Evolutionary conservation across 2,113 vertebrate genomes (phyloP), one percentile per base, ranked within the genome.

Genomic region (Oncorhynchus keta): DNA sequence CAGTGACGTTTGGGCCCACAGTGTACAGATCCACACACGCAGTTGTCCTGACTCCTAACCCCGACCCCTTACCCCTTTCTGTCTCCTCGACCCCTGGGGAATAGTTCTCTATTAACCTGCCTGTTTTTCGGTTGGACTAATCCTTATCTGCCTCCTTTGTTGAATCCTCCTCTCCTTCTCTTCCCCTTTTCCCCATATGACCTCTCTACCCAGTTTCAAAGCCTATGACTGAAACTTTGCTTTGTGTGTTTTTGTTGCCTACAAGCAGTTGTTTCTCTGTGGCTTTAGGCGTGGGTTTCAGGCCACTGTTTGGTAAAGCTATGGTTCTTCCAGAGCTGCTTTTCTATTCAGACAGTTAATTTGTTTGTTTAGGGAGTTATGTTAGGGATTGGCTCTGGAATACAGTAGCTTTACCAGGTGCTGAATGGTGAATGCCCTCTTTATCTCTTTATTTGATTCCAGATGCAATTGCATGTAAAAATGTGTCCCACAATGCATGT

Each of bases 111-210:
- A 64, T 73, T 81, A 67, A 79, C 79, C 75, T 84, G 86, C 90
- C 76, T 88, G 88, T 81, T 76, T 51, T 79, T 86, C 16, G 32
- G 76, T 84, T 82, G 76, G 78, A 88, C 87, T 73, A 73, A 68
- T 81, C 84, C 79, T 85, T 64, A 80, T 83, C 91, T 89, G 87
- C 87, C 86, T 89, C 82, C 85, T 87, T 45, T 45, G 39, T 45
- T 88, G 74, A 83, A 79, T 72, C 73, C 71, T 73, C 72, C 71
- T 79, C 71, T 66, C 68, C 72, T 75, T 48, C 84, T 79, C 68
- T 71, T 68, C 48, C 62, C 70, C 62, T 59, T 71, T 26, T n/a
- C 72, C 30, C 45, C 76, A 77, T 77, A 74, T 28, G 73, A 81
- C 68, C 66, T 62, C 78, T 77, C 66, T 71, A 45, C 39, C 39